Evolutionary conservation across 2,113 vertebrate genomes (phyloP).

Genomic region (Pogonocichla stellata): DNA sequence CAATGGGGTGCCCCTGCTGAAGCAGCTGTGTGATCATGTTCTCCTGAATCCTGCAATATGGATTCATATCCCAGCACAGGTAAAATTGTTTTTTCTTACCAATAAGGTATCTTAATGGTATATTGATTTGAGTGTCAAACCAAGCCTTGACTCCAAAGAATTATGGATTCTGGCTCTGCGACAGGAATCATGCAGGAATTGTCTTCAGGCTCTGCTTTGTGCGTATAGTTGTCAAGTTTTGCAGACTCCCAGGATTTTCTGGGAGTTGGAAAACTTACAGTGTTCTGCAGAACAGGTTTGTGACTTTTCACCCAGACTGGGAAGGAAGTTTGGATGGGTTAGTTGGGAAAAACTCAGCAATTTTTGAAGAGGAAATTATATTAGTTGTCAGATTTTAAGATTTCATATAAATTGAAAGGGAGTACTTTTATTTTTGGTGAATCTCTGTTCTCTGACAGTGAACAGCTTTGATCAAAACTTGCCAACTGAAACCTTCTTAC

Average conservation of each 20-base stretch:
- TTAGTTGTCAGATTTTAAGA: background rate
- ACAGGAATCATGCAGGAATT: background rate
- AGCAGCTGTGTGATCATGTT: slow-evolving; percentile 96
- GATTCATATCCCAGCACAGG: slow-evolving; percentile 96
- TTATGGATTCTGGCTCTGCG: accelerated
- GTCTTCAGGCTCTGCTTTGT: background rate
- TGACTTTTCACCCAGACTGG: background rate
- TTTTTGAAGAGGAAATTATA: background rate
- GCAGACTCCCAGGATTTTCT: background rate
- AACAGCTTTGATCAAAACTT: background rate
- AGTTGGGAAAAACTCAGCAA: background rate
- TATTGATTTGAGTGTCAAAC: background rate
- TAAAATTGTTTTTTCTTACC: slow-evolving; percentile 35
- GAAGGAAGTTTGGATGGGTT: background rate
- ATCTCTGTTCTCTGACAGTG: accelerated
- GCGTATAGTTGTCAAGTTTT: background rate
- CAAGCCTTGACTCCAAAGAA: background rate
- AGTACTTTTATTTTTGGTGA: background rate
- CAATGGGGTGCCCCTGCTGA: slow-evolving; percentile 90
- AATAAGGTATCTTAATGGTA: accelerated
- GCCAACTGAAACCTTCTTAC: background rate
- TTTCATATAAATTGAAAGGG: background rate
- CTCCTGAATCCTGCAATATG: slow-evolving; percentile 97
- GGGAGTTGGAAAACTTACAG: background rate
- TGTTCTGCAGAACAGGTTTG: background rate